Base-by-base conservation (phyloP, 2,113 vertebrate genomes). In the Microcebus lehilahytsara region DNA sequence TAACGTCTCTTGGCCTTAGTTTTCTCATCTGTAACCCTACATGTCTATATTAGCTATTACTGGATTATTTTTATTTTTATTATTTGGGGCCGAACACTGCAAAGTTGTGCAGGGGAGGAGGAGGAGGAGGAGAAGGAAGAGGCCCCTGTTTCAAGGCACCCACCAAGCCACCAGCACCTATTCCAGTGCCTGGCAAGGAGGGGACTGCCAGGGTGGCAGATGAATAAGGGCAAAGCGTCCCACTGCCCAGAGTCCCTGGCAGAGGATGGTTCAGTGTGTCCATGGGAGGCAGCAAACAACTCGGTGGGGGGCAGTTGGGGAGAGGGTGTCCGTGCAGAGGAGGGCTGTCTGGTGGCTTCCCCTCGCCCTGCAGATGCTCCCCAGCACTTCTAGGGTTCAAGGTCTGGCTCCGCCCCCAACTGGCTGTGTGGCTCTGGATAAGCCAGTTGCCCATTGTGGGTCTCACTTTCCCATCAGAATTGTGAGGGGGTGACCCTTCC, bases 241-340 rank as follows among this genome's bases (percentile, higher is more conserved):
- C 11, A 42, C 13, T 40, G 42, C 22, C 30, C 51, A 37, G 74
- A 23, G 40, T 5, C 12, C n/a, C 56, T 5, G 30, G 53, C 22
- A 37, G 34, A 37, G 22, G 64, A 19, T 6, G 34, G 37, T 51
- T 80, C 49, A 1, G 6, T 60, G 9, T 66, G 27, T n/a, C 6
- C 16, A 0, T 7, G 30, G 60, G 9, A 67, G 37, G 66, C 40
- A 75, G 72, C 64, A 53, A 46, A 13, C 16, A 71, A 42, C 1
- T 32, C 0, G 0, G 51, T 32, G 23, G 8, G 19, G 67, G 62
- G 22, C 23, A 34, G 27, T 11, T 27, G 53, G 19, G 32, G 32
- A 9, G 10, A 14, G n/a, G n/a, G n/a, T n/a, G n/a, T n/a, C n/a
- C n/a, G n/a, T n/a, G n/a, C n/a, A n/a, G n/a, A n/a, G 5, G 80